These are phyloP conservation scores for Helicoverpa armigera DNA, from an alignment of 1,140 invertebrate species.

Conservation along the genomic window DNA sequence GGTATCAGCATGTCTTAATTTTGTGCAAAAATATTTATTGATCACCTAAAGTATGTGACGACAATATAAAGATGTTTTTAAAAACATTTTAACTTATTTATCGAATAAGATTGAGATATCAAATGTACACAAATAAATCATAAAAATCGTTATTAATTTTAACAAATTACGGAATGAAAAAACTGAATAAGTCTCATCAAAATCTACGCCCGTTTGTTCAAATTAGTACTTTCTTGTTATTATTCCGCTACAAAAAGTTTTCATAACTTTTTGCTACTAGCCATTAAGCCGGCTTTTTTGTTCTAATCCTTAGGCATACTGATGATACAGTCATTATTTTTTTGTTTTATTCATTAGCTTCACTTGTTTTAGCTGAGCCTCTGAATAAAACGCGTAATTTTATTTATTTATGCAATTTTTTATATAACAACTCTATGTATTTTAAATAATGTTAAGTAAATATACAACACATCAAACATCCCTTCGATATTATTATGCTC, in stretches of 20 bases:
- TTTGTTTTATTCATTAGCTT: slow-evolving; percentile 6
- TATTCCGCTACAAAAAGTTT: not conserved
- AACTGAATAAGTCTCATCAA: slow-evolving; percentile 14
- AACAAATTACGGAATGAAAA: not conserved
- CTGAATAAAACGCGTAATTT: too few relatives aligned
- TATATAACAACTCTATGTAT: too few relatives aligned
- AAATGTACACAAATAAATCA: not conserved
- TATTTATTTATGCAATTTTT: too few relatives aligned
- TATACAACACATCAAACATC: too few relatives aligned
- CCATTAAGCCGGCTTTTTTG: not conserved
- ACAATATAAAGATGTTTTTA: too few relatives aligned
- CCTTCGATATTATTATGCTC: not conserved
- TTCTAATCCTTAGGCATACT: not conserved
- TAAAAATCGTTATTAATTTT: not conserved
- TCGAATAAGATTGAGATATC: too few relatives aligned
- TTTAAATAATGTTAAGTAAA: too few relatives aligned
- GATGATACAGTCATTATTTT: not conserved
- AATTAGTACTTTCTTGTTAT: not conserved
- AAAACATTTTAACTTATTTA: too few relatives aligned
- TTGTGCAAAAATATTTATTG: not conserved
- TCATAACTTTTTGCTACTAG: slow-evolving; percentile 29
- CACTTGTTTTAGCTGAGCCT: not conserved
- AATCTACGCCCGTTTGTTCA: not conserved
- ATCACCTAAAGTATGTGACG: too few relatives aligned
- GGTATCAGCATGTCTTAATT: slow-evolving; percentile 11